Percentiles rank a stretch among this genome's conserved stretches.
Conservation (phyloP, 2,797 vertebrate genomes). For the Petrocephalus sullivani region DNA sequence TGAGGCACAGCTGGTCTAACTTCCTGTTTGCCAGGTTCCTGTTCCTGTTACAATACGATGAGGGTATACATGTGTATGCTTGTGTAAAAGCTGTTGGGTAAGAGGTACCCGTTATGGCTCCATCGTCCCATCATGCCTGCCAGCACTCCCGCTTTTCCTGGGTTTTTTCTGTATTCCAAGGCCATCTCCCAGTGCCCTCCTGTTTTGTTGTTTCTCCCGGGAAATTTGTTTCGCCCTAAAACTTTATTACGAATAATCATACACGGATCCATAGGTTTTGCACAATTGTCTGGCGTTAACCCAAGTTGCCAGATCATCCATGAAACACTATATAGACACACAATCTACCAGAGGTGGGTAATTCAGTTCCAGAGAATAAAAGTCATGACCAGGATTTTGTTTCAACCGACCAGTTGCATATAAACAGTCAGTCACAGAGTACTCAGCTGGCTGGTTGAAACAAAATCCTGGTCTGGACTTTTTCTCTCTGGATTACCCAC, state of each 20-base stretch:
- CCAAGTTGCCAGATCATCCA: neutral
- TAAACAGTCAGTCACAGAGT: too few relatives aligned
- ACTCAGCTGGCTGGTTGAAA: too few relatives aligned
- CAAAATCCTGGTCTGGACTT: too few relatives aligned
- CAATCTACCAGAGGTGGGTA: neutral
- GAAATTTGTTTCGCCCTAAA: too few relatives aligned
- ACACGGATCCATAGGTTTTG: neutral
- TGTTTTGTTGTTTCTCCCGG: too few relatives aligned
- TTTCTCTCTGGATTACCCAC: too few relatives aligned
- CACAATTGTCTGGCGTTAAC: neutral
- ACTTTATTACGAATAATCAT: too few relatives aligned
- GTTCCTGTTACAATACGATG: neutral
- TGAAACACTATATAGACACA: neutral
- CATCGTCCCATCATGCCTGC: neutral
- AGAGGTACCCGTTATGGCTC: neutral
- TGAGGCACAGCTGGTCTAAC: neutral
- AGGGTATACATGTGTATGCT: neutral
- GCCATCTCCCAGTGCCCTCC: neutral
- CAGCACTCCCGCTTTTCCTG: neutral
- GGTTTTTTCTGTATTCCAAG: neutral
- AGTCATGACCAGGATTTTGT: too few relatives aligned
- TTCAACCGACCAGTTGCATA: too few relatives aligned
- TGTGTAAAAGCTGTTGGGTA: neutral
- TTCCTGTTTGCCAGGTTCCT: neutral
- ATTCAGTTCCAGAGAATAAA: too few relatives aligned